Percentiles rank a stretch among this genome's conserved stretches.
Evolutionary conservation across 2,113 vertebrate genomes (phyloP).

Genomic region (Rhadina sibilatrix): DNA sequence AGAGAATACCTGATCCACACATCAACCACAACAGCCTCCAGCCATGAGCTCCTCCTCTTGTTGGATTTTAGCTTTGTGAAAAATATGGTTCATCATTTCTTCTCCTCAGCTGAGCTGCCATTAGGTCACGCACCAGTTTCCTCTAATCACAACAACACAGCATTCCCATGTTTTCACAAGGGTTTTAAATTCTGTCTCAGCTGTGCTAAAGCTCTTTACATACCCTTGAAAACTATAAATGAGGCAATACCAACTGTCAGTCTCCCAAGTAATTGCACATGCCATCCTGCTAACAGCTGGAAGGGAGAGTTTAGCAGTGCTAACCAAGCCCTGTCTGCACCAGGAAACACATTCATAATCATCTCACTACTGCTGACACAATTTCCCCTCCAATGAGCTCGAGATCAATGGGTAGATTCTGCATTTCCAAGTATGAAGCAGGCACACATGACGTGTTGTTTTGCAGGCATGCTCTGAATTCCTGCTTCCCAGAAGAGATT

Average conservation of each 20-base stretch:
- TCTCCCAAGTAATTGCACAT: neutral
- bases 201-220: neutral
- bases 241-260: neutral
- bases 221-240: conserved; percentile 7
- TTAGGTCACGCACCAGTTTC: neutral
- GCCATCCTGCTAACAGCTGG: neutral
- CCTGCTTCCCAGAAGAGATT: neutral
- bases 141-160: neutral
- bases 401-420: neutral
- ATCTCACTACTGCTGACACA: neutral
- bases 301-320: neutral
- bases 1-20: neutral
- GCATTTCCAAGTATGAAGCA: neutral
- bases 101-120: neutral
- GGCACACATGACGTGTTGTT: neutral
- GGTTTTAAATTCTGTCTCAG: neutral
- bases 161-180: neutral
- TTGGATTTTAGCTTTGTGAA: neutral
- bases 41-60: neutral
- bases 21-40: neutral
- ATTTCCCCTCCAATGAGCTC: neutral
- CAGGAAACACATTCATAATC: neutral
- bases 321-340: neutral
- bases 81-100: neutral
- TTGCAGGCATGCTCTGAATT: neutral